Base-by-base conservation (phyloP, 2,797 vertebrate species). In the Propithecus perrieri region DNA sequence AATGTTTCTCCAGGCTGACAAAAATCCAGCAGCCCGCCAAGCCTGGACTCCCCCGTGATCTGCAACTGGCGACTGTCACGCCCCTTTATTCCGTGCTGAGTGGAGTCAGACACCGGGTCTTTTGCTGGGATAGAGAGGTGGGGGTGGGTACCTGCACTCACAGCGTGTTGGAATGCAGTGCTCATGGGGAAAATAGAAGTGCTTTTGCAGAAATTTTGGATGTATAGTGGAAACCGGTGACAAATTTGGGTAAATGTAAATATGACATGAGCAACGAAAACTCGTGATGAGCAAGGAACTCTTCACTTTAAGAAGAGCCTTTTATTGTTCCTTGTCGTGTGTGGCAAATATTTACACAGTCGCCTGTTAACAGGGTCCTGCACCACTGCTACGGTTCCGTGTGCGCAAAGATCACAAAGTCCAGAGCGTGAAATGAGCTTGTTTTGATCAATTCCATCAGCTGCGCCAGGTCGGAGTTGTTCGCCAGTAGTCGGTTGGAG, bases 1-100 rank as follows among this genome's bases (percentile, higher is more conserved):
- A 99, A 99, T 85, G 98, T 96, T 98, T 97, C 98, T 98, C 97
- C 97, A 98, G 88, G 79, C 86, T 67, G 89, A 94, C 87, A 85
- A 87, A 65, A 74, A 41, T 10, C 75, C 89, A 93, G 89, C 61
- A 46, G 89, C 95, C 8, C 0, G 2, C 91, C 86, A 76, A 65
- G 93, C 55, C 0, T 33, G 78, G 83, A 75, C 13, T 84, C 79
- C 38, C 30, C 5, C 53, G 63, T 28, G 83, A 84, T 78, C 91
- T 92, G 96, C 84, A 9, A 1, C 41, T 0, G 38, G 76, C 2
- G 48, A 43, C 41, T 11, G 12, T 1, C 4, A 67, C 0, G 2
- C 8, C 80, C 79, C 35, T 76, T 91, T 91, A 43, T 80, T 84
- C 35, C 15, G 17, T 78, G 87, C 50, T 28, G 3, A 57, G 35